These are phyloP conservation scores for Monomorium pharaonis DNA, from an alignment of 1,140 invertebrate species.

Conservation along the genomic window DNA sequence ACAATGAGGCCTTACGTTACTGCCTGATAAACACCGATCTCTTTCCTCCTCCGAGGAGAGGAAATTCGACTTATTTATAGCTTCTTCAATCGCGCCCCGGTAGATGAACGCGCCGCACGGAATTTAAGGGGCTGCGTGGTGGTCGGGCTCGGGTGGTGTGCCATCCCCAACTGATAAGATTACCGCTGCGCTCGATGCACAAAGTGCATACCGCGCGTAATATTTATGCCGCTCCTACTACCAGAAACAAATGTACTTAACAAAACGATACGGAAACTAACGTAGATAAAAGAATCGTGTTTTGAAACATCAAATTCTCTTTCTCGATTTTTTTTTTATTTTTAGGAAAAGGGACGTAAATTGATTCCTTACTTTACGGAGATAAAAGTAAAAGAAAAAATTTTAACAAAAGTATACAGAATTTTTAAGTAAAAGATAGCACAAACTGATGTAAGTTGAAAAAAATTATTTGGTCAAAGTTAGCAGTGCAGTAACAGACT, in stretches of 20 bases:
- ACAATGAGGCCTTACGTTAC: conserved; percentile 49
- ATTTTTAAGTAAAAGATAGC: too few relatives aligned
- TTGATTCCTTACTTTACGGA: too few relatives aligned
- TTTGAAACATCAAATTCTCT: too few relatives aligned
- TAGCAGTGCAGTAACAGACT: too few relatives aligned
- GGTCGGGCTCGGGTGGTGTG: too few relatives aligned
- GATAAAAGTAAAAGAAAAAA: too few relatives aligned
- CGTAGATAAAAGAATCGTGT: not conserved
- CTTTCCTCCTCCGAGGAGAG: not conserved
- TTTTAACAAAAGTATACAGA: too few relatives aligned
- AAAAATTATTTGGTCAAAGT: not conserved
- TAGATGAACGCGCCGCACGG: not conserved
- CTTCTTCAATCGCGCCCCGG: not conserved
- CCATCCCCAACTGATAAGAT: too few relatives aligned
- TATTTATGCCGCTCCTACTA: not conserved
- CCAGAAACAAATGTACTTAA: not conserved
- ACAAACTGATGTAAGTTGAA: not conserved
- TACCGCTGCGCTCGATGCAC: not conserved
- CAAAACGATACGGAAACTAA: not conserved
- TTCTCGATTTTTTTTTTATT: too few relatives aligned
- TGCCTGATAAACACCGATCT: conserved; percentile 44
- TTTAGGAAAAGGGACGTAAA: too few relatives aligned
- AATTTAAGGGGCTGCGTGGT: too few relatives aligned
- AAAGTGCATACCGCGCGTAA: not conserved
- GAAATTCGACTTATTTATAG: conserved; percentile 35